Evolutionary conservation across 1,140 invertebrate genomes (phyloP).

Genomic region (Manduca sexta): DNA sequence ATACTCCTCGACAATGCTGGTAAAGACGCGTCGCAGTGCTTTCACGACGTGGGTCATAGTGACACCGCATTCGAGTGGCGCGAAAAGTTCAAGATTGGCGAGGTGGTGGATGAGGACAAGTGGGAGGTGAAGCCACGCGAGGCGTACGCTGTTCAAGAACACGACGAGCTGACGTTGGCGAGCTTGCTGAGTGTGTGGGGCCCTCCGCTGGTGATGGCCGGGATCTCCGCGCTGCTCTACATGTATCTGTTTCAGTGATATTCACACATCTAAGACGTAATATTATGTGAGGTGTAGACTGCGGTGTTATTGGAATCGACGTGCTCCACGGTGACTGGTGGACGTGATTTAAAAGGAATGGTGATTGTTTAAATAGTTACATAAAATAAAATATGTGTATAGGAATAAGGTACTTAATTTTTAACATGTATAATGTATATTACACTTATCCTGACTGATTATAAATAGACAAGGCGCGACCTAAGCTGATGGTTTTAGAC

Average conservation of each 20-base stretch:
- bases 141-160: constrained; percentile 27
- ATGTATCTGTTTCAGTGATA: constrained; percentile 17
- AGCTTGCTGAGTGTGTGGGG: constrained; percentile 18
- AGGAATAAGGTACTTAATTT: no score
- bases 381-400: no score
- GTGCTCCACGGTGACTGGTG: no score
- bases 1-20: constrained; percentile 86
- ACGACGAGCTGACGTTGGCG: constrained; percentile 12
- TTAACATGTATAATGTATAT: no score
- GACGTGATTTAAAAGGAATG: no score
- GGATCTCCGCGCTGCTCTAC: constrained; percentile 22
- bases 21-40: constrained; percentile 82
- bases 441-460: no score
- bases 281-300: no score
- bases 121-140: constrained; percentile 36
- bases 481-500: no score
- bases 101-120: constrained; percentile 75
- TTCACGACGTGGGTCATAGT: constrained; percentile 91
- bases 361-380: no score
- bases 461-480: no score
- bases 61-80: constrained; percentile 84
- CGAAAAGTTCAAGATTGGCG: constrained; percentile 82
- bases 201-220: constrained; percentile 27
- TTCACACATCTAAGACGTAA: no score
- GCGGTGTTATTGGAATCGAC: no score